A percentile compares a stretch with the other conserved stretches of the same genome.
Conservation (phyloP, 1,140 invertebrate genomes). For the Drusus annulatus region DNA sequence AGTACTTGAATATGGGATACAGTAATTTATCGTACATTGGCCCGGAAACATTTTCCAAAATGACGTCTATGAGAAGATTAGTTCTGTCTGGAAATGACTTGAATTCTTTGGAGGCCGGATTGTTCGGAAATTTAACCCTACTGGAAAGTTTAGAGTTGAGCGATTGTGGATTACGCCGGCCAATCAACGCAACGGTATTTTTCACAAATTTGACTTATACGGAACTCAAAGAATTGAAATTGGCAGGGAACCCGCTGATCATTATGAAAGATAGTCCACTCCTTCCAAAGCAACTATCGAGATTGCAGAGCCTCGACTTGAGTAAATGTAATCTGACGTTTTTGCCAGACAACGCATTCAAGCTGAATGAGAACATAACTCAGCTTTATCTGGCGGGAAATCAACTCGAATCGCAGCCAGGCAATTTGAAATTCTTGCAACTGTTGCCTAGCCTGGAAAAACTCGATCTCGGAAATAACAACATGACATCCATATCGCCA, state of each 20-base stretch:
- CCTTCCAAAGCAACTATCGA: constrained; percentile 77
- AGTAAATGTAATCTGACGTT: constrained; percentile 77
- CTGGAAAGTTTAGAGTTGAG: constrained; percentile 79
- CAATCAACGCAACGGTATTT: constrained; percentile 77
- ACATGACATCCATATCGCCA: constrained; percentile 74
- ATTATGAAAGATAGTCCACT: constrained; percentile 73
- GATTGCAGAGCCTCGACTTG: constrained; percentile 76
- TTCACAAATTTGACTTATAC: constrained; percentile 77
- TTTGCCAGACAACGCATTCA: constrained; percentile 76
- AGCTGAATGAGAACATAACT: constrained; percentile 75
- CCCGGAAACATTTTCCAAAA: constrained; percentile 78
- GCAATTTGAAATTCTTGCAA: constrained; percentile 74
- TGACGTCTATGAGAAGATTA: constrained; percentile 78
- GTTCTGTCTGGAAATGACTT: constrained; percentile 80
- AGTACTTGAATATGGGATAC: constrained; percentile 83
- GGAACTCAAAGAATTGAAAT: constrained; percentile 78
- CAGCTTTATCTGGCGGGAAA: constrained; percentile 77
- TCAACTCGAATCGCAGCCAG: constrained; percentile 68
- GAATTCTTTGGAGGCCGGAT: constrained; percentile 77
- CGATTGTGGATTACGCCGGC: constrained; percentile 76
- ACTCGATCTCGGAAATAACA: constrained; percentile 78
- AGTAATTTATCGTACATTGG: constrained; percentile 79
- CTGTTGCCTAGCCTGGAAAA: constrained; percentile 74
- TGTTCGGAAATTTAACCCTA: constrained; percentile 79
- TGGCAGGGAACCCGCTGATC: constrained; percentile 79